A percentile compares a stretch with the other conserved stretches of the same genome.
Conservation (phyloP, 2,113 vertebrate genomes). For the Cebus imitator region DNA sequence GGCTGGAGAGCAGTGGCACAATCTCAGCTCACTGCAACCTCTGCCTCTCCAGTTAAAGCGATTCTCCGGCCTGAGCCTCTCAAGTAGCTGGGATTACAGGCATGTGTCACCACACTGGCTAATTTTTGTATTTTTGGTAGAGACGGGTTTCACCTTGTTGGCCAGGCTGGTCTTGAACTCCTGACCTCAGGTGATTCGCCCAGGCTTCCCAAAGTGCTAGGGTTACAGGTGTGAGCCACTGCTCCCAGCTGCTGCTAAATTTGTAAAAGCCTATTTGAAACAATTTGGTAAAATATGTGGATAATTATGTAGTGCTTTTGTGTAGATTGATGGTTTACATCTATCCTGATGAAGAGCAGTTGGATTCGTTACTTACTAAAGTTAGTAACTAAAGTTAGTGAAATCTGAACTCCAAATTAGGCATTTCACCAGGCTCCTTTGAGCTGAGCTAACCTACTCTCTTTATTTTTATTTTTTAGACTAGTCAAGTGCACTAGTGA, state of each 20-base stretch:
- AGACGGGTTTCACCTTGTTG: neutral
- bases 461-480: too few relatives aligned
- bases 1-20: neutral
- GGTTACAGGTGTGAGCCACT: too few relatives aligned
- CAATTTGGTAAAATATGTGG: neutral
- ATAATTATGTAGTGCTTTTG: conserved; percentile 1
- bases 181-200: too few relatives aligned
- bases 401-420: neutral
- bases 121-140: neutral
- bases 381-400: conserved; percentile 6
- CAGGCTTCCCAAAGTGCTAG: too few relatives aligned
- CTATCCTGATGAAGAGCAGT: neutral
- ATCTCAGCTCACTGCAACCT: neutral
- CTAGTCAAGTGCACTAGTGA: too few relatives aligned
- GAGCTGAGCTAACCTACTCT: conserved; percentile 4
- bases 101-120: neutral
- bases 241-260: neutral
- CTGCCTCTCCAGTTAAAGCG: neutral
- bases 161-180: too few relatives aligned
- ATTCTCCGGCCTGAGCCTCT: neutral
- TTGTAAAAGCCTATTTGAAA: conserved; percentile 29
- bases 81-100: neutral
- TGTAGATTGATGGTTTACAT: neutral
- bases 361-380: conserved; percentile 19
- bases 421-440: neutral